Conservation (phyloP, 2,888 invertebrate species). For the Congeria kusceri region DNA sequence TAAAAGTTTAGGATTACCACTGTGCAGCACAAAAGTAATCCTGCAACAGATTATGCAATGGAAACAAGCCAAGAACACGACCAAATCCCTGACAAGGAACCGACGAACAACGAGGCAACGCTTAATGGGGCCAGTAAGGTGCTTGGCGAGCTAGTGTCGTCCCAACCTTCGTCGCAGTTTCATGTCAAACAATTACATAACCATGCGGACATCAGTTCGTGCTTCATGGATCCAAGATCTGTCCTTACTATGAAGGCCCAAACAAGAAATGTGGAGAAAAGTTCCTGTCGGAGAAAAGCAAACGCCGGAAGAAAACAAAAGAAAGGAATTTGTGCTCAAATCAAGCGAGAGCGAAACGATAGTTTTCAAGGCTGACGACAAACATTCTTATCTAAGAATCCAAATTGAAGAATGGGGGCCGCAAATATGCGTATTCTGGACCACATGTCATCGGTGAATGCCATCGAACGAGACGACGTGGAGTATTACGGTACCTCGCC, state of each 20-base stretch:
- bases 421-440: not conserved
- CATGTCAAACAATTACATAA: too few relatives aligned
- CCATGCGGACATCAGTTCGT: too few relatives aligned
- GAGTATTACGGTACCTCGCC: constrained; percentile 37
- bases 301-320: constrained; percentile 24
- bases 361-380: constrained; percentile 2
- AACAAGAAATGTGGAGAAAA: constrained; percentile 12
- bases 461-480: constrained; percentile 17
- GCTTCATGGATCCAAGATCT: constrained; percentile 26
- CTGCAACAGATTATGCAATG: too few relatives aligned
- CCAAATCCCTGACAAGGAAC: too few relatives aligned
- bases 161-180: too few relatives aligned
- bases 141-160: too few relatives aligned
- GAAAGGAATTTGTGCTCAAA: constrained; percentile 20
- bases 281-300: constrained; percentile 28
- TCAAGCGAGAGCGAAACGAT: constrained; percentile 14
- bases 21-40: too few relatives aligned
- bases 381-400: not conserved
- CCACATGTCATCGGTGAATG: not conserved
- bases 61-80: too few relatives aligned
- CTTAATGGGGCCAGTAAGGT: too few relatives aligned
- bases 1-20: too few relatives aligned
- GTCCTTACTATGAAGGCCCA: constrained; percentile 23
- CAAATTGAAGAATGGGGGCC: not conserved
- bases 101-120: too few relatives aligned